Conservation (phyloP, 2,113 vertebrate species). For the Pedionomus torquatus region DNA sequence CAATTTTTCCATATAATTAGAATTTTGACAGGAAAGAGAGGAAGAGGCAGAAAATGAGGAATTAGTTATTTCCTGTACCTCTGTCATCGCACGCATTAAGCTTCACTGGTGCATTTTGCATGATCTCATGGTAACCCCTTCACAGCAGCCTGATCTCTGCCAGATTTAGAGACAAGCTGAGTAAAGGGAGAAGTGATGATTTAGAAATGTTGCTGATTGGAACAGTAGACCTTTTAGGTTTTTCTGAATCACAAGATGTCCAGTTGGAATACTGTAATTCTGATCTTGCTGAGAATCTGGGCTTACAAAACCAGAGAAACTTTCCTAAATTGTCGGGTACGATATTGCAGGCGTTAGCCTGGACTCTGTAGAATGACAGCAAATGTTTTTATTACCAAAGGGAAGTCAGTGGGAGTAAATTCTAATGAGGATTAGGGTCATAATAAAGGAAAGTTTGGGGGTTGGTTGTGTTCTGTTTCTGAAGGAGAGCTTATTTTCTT, state of each 20-base stretch:
- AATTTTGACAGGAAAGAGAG: constrained; percentile 58
- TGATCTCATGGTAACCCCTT: constrained; percentile 51
- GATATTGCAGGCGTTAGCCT: background rate
- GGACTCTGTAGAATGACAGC: background rate
- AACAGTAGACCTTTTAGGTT: background rate
- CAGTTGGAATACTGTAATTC: background rate
- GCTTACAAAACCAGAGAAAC: background rate
- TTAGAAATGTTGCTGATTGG: background rate
- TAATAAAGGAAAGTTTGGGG: background rate
- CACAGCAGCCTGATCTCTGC: constrained; percentile 21
- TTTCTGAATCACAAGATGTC: background rate
- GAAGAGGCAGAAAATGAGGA: constrained; percentile 60
- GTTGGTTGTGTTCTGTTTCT: background rate
- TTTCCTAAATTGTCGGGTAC: background rate
- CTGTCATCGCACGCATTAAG: constrained; percentile 47
- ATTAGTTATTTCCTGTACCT: constrained; percentile 62
- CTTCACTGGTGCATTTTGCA: constrained; percentile 7
- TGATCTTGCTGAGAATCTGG: background rate
- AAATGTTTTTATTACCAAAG: background rate
- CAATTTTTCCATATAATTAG: constrained; percentile 41
- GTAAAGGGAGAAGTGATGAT: background rate
- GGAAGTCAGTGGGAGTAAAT: background rate
- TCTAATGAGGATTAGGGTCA: background rate
- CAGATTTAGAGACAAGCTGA: background rate
- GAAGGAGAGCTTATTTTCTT: background rate